A percentile compares a stretch with the other conserved stretches of the same genome.
These are phyloP conservation scores for Drosophila grimshawi DNA, from an alignment of 1,140 invertebrate genomes.

Conservation along the genomic window DNA sequence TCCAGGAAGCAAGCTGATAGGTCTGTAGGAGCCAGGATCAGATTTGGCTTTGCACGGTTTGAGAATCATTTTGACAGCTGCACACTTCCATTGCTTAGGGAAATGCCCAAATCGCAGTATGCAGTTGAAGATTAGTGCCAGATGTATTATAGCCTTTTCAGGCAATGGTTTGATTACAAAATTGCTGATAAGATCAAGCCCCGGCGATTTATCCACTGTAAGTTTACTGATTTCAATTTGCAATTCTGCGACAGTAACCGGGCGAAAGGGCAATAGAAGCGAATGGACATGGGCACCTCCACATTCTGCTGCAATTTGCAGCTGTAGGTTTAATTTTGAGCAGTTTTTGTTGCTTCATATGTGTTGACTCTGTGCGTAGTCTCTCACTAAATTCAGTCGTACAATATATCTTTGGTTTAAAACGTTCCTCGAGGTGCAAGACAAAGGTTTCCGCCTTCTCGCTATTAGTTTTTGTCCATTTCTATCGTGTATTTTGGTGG, in stretches of 20 bases:
- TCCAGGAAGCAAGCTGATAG: slow-evolving; percentile 4
- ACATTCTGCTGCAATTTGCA: too few species aligned
- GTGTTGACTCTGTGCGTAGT: not conserved
- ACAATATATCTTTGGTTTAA: not conserved
- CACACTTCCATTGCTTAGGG: slow-evolving; percentile 20
- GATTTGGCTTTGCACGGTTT: slow-evolving; percentile 25
- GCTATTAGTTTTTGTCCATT: slow-evolving; percentile 7
- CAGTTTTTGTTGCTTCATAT: not conserved
- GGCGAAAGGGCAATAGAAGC: too few species aligned
- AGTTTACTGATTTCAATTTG: not conserved
- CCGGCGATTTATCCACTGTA: not conserved
- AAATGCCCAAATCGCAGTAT: not conserved
- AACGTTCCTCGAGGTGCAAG: not conserved
- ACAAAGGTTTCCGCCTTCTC: slow-evolving; percentile 16
- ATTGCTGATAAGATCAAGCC: slow-evolving; percentile 9
- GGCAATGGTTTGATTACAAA: slow-evolving; percentile 6
- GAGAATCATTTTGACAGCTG: not conserved
- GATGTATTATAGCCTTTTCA: not conserved
- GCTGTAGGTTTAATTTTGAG: too few species aligned
- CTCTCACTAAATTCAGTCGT: too few species aligned
- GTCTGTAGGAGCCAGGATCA: slow-evolving; percentile 6
- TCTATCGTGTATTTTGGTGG: too few species aligned
- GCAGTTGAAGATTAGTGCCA: not conserved
- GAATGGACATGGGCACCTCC: too few species aligned
- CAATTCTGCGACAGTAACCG: too few species aligned